Conservation (phyloP, 2,797 vertebrate species). For the Petrocephalus sullivani region DNA sequence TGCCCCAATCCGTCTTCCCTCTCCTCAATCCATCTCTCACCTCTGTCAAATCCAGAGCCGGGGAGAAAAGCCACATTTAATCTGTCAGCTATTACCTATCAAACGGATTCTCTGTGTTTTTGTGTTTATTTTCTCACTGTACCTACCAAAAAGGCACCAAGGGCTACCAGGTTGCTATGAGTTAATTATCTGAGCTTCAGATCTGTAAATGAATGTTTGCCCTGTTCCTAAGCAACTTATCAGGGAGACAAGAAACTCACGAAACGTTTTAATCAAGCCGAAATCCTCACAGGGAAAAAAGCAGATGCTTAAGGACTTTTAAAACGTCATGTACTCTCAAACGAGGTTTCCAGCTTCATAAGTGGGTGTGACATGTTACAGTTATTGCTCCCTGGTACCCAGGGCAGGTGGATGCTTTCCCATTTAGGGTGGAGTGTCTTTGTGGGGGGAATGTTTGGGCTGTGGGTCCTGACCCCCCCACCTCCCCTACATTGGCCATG, state of each 20-base stretch:
- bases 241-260: not conserved
- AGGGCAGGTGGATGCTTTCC: not conserved
- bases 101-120: not conserved
- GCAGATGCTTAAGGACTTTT: not conserved
- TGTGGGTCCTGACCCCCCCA: no score
- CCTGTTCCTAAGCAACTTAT: not conserved
- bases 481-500: no score
- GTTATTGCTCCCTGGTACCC: not conserved
- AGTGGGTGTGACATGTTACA: not conserved
- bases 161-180: not conserved
- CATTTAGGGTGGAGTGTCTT: not conserved
- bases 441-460: not conserved
- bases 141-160: not conserved
- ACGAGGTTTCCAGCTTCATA: not conserved
- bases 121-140: not conserved
- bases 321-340: not conserved
- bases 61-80: not conserved
- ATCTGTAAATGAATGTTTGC: not conserved
- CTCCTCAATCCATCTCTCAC: not conserved
- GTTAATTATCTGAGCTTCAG: not conserved
- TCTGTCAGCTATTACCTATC: not conserved
- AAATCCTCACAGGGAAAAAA: not conserved
- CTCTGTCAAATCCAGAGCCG: not conserved
- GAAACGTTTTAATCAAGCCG: not conserved
- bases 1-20: not conserved